Conservation (phyloP, 2,888 invertebrate species). For the Hypselothyrea guttata region DNA sequence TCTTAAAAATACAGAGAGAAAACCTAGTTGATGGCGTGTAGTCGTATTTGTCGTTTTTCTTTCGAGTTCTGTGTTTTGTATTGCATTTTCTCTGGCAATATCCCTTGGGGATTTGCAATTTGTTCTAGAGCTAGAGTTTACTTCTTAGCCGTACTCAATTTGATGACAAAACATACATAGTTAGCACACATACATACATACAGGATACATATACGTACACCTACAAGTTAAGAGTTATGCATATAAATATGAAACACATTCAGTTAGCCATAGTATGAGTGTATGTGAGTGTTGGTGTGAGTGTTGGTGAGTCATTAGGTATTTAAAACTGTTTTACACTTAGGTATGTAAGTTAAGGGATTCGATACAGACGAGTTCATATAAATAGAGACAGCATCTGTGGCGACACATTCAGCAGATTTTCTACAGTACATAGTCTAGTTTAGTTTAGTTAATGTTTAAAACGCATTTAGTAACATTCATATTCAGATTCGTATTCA, state of each 20-base stretch:
- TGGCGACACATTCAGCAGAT: slow-evolving; percentile 30
- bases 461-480: slow-evolving; percentile 47
- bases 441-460: slow-evolving; percentile 22
- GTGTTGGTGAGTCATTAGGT: slow-evolving; percentile 27
- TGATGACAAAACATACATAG: slow-evolving; percentile 64
- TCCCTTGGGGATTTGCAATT: slow-evolving; percentile 36
- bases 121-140: slow-evolving; percentile 26
- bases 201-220: slow-evolving; percentile 38
- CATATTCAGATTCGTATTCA: slow-evolving; percentile 32
- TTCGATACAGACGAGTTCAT: slow-evolving; percentile 15
- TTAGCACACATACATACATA: slow-evolving; percentile 38
- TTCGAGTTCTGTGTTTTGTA: slow-evolving; percentile 22
- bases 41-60: slow-evolving; percentile 31
- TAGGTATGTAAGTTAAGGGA: slow-evolving; percentile 27
- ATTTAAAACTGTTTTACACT: slow-evolving; percentile 51
- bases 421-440: slow-evolving; percentile 14
- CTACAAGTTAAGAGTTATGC: slow-evolving; percentile 37
- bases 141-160: slow-evolving; percentile 46
- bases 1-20: slow-evolving; percentile 58
- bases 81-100: slow-evolving; percentile 18
- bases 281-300: slow-evolving; percentile 19
- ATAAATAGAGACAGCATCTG: slow-evolving; percentile 25
- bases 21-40: slow-evolving; percentile 43
- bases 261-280: slow-evolving; percentile 44
- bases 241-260: slow-evolving; percentile 57